These are phyloP conservation scores for Cephonodes hylas DNA, from an alignment of 2,888 invertebrate species.

Conservation along the genomic window DNA sequence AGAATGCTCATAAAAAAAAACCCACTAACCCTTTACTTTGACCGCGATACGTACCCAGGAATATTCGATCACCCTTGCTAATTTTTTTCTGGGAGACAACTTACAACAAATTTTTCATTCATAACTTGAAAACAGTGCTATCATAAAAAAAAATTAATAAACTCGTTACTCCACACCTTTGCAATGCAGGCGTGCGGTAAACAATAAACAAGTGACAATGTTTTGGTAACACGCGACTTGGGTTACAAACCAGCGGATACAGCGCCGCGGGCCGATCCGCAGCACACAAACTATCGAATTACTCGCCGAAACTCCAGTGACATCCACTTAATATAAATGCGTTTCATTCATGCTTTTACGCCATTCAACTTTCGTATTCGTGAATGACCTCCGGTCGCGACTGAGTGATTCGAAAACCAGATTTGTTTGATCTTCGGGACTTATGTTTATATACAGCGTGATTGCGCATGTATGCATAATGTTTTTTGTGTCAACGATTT, in stretches of 20 bases:
- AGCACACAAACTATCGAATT: constrained; percentile 28
- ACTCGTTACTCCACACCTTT: neutral
- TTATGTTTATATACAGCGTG: neutral
- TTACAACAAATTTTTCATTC: too few relatives aligned
- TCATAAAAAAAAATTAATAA: too few relatives aligned
- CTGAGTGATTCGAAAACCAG: neutral
- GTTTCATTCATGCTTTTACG: constrained; percentile 9
- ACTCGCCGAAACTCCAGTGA: constrained; percentile 16
- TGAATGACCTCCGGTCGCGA: neutral
- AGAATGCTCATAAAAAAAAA: too few relatives aligned
- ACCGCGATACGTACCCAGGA: too few relatives aligned
- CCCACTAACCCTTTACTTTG: too few relatives aligned
- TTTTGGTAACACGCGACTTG: constrained; percentile 26
- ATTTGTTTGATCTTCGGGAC: neutral
- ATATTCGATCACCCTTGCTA: too few relatives aligned
- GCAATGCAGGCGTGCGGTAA: constrained; percentile 17
- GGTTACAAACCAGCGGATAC: constrained; percentile 41
- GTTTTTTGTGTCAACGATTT: too few relatives aligned
- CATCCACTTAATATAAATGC: neutral
- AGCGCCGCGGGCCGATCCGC: constrained; percentile 10
- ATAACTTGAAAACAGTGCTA: too few relatives aligned
- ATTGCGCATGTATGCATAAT: too few relatives aligned
- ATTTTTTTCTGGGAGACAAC: too few relatives aligned
- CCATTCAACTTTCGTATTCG: neutral
- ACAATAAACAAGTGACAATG: constrained; percentile 43